phyloP scores from a whole-genome alignment of 2,888 invertebrate genomes.

The Drosophila siamana region DNA sequence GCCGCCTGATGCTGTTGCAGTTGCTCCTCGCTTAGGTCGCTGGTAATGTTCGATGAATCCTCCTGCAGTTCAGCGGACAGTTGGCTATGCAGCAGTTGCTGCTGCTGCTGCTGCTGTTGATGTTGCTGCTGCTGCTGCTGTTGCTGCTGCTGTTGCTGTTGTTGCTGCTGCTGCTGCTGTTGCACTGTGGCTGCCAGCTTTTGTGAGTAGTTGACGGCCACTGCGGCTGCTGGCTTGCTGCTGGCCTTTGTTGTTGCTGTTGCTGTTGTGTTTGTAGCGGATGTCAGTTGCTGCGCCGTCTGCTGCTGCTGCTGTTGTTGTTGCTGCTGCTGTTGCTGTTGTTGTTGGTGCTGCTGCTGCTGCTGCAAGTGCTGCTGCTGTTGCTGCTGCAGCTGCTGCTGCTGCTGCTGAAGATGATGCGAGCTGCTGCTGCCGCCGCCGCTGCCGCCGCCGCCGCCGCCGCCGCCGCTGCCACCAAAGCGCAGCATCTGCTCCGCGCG shows the following conservation, averaged over 20 bases:
- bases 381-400: slow-evolving; percentile 57
- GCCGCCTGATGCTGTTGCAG: slow-evolving; percentile 80
- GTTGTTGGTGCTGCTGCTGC: slow-evolving; percentile 65
- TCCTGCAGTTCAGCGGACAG: slow-evolving; percentile 76
- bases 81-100: slow-evolving; percentile 75
- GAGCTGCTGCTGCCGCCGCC: slow-evolving; percentile 16
- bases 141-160: slow-evolving; percentile 67
- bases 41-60: slow-evolving; percentile 82
- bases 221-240: slow-evolving; percentile 73
- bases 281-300: slow-evolving; percentile 77
- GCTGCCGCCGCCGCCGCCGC: background rate
- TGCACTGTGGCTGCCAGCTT: slow-evolving; percentile 65
- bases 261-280: slow-evolving; percentile 64
- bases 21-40: slow-evolving; percentile 83
- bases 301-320: slow-evolving; percentile 60
- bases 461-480: slow-evolving; percentile 52
- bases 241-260: slow-evolving; percentile 63
- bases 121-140: slow-evolving; percentile 72
- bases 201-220: slow-evolving; percentile 70
- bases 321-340: slow-evolving; percentile 49
- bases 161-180: slow-evolving; percentile 61
- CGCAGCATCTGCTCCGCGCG: slow-evolving; percentile 85
- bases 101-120: slow-evolving; percentile 73
- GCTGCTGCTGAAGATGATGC: slow-evolving; percentile 61
- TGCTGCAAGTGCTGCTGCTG: slow-evolving; percentile 60